Evolutionary conservation across 2,113 vertebrate species (phyloP).

Genomic region (Marmota flaviventris): DNA sequence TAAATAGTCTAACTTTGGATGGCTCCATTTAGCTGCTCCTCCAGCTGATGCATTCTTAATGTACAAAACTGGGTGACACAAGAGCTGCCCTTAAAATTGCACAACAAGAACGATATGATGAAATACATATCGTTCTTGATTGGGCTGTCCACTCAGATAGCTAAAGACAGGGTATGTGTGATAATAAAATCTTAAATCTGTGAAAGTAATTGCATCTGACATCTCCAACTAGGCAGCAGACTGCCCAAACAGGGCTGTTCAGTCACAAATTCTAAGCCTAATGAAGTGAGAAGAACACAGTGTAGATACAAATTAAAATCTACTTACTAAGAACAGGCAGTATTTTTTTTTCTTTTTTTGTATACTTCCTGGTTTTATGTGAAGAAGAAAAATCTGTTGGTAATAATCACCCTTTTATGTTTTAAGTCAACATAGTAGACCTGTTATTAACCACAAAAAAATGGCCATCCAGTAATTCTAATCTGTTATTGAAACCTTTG

Average conservation of each 20-base stretch:
- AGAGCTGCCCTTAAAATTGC: conserved; percentile 76
- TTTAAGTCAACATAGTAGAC: conserved; percentile 81
- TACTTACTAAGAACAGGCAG: conserved; percentile 78
- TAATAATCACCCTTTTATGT: conserved; percentile 82
- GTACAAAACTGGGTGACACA: conserved; percentile 77
- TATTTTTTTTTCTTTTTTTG: conserved; percentile 74
- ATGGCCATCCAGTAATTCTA: conserved; percentile 76
- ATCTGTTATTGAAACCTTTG: conserved; percentile 81
- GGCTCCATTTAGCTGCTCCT: conserved; percentile 65
- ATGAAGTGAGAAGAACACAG: conserved; percentile 86
- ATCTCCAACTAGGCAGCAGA: conserved; percentile 85
- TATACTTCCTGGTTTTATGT: conserved; percentile 73
- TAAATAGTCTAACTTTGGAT: conserved; percentile 65
- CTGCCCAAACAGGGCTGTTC: conserved; percentile 83
- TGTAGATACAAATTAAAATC: conserved; percentile 87
- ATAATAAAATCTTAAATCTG: conserved; percentile 88
- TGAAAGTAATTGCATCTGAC: conserved; percentile 88
- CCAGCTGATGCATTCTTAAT: conserved; percentile 56
- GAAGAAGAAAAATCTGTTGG: conserved; percentile 76
- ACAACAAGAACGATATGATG: conserved; percentile 82
- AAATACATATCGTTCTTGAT: conserved; percentile 82
- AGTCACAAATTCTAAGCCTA: conserved; percentile 85
- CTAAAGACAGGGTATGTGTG: conserved; percentile 80
- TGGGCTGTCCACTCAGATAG: conserved; percentile 80
- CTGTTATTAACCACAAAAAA: conserved; percentile 85